phyloP scores from a whole-genome alignment of 2,888 invertebrate species.

The Platycnemis pennipes region DNA sequence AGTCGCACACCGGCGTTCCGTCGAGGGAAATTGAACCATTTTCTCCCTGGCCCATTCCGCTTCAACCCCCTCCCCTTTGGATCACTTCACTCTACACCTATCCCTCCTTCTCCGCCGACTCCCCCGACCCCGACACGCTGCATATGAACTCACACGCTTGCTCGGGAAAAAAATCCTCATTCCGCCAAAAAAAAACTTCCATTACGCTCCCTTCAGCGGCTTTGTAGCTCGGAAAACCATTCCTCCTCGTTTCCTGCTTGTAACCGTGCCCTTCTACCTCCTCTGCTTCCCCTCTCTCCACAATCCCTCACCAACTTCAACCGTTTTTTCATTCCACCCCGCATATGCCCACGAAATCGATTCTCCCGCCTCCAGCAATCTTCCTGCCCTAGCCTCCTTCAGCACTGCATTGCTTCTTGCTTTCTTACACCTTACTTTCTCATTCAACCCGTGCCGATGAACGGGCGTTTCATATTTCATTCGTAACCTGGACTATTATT shows the following conservation, averaged over 20 bases:
- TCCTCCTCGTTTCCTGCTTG: neutral
- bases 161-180: no score
- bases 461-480: no score
- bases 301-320: neutral
- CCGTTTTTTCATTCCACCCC: neutral
- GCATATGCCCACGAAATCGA: neutral
- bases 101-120: no score
- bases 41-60: neutral
- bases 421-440: neutral
- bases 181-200: no score
- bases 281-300: neutral
- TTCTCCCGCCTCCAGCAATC: neutral
- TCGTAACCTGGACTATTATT: no score
- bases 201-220: neutral
- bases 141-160: no score
- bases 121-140: no score
- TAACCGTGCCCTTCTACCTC: neutral
- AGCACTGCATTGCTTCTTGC: no score
- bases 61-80: no score
- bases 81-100: no score
- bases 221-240: neutral
- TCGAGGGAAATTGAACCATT: conserved; percentile 23
- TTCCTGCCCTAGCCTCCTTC: neutral
- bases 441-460: neutral
- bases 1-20: neutral